A percentile compares a stretch with the other conserved stretches of the same genome.
Evolutionary conservation across 2,797 vertebrate genomes (phyloP).

Genomic region (Tokudaia tokunoshimensis): DNA sequence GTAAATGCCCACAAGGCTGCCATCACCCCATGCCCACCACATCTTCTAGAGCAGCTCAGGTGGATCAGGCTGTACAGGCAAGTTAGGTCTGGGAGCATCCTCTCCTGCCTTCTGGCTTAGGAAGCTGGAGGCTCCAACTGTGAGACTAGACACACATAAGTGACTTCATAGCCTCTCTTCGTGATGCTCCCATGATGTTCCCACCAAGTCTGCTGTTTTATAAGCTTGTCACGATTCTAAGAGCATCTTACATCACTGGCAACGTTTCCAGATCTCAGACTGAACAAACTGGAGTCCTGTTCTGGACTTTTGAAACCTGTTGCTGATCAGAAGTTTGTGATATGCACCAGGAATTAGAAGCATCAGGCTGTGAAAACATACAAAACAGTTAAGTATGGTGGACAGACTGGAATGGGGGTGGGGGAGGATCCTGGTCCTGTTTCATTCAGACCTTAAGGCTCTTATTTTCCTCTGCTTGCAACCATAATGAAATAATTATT

Average conservation of each 20-base stretch:
- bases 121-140: neutral
- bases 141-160: neutral
- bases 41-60: neutral
- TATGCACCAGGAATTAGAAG: conserved; percentile 75
- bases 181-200: neutral
- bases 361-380: conserved; percentile 69
- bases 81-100: neutral
- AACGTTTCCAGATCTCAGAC: conserved; percentile 45
- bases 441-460: conserved; percentile 31
- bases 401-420: neutral
- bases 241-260: conserved; percentile 28
- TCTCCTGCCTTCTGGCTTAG: neutral
- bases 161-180: conserved; percentile 7
- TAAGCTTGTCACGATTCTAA: conserved; percentile 12
- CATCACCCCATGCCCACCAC: neutral
- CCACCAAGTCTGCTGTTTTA: conserved; percentile 36
- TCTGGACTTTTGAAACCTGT: conserved; percentile 76
- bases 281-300: conserved; percentile 39
- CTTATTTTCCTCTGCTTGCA: conserved; percentile 37
- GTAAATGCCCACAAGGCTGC: neutral
- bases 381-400: neutral
- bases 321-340: conserved; percentile 75
- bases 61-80: neutral
- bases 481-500: conserved; percentile 38
- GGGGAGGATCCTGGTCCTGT: neutral